These are phyloP conservation scores for Brachyptera risi DNA, from an alignment of 2,888 invertebrate species.

Conservation along the genomic window DNA sequence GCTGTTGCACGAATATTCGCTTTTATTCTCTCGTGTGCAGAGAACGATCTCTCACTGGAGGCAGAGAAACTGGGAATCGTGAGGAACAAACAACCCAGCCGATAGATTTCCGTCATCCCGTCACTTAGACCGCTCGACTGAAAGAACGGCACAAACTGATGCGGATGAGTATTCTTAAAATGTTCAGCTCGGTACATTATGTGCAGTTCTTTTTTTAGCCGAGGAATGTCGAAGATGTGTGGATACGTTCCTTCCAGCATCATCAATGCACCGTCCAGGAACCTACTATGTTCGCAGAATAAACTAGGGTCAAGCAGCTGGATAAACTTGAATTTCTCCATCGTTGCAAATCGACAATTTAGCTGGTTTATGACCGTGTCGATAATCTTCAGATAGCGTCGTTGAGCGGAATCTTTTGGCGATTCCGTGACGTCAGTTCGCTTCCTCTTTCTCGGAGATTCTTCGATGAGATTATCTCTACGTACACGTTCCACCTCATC, in stretches of 20 bases:
- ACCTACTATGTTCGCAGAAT: neutral
- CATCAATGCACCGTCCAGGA: neutral
- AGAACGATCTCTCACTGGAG: neutral
- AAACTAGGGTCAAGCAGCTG: neutral
- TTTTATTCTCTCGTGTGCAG: neutral
- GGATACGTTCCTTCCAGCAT: neutral
- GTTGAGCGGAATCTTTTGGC: neutral
- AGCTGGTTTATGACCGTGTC: constrained; percentile 1
- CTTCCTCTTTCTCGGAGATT: neutral
- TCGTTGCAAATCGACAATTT: neutral
- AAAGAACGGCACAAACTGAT: neutral
- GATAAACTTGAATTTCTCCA: neutral
- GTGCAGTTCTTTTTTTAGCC: neutral
- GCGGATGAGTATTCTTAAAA: neutral
- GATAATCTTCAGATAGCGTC: neutral
- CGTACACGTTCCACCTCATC: neutral
- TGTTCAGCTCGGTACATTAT: neutral
- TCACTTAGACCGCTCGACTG: neutral
- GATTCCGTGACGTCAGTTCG: neutral
- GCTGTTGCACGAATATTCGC: neutral
- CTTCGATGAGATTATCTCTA: neutral
- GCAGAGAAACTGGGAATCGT: neutral
- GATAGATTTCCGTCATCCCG: neutral
- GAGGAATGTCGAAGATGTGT: neutral
- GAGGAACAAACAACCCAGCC: neutral